Conservation (phyloP, 2,113 vertebrate species). For the Chlorodrepanis virens region DNA sequence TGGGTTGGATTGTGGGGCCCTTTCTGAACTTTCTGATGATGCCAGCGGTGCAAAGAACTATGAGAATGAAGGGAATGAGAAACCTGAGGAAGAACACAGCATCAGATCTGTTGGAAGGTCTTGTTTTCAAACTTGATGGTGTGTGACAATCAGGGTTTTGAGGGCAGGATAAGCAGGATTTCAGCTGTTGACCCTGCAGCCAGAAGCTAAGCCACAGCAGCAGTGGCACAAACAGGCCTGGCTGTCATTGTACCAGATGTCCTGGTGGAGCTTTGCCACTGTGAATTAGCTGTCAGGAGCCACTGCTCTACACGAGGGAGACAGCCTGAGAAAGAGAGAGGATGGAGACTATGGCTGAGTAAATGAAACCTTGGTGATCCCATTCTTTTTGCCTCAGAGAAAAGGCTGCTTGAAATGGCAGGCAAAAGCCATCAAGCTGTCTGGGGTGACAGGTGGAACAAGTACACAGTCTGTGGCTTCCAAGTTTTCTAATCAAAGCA, state of each 20-base stretch:
- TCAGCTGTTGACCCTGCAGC: neutral
- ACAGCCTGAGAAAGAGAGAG: constrained; percentile 41
- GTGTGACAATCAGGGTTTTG: neutral
- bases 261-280: constrained; percentile 62
- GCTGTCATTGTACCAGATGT: constrained; percentile 14
- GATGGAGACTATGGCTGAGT: constrained; percentile 41
- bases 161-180: constrained; percentile 7
- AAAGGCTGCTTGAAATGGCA: constrained; percentile 64
- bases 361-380: neutral
- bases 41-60: neutral
- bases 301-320: constrained; percentile 52
- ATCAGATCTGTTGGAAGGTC: neutral
- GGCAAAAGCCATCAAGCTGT: constrained; percentile 48
- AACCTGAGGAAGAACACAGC: constrained; percentile 21
- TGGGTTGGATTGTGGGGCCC: neutral
- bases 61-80: neutral
- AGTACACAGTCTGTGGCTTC: constrained; percentile 60
- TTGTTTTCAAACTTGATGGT: neutral
- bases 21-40: neutral
- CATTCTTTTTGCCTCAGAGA: neutral
- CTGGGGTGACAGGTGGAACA: constrained; percentile 63
- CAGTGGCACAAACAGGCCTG: neutral
- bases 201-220: constrained; percentile 42
- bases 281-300: constrained; percentile 62
- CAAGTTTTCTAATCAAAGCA: constrained; percentile 64